Evolutionary conservation across 2,797 vertebrate species (phyloP), one percentile per base, ranked within the genome.

Genomic region (Crenuchus spilurus): DNA sequence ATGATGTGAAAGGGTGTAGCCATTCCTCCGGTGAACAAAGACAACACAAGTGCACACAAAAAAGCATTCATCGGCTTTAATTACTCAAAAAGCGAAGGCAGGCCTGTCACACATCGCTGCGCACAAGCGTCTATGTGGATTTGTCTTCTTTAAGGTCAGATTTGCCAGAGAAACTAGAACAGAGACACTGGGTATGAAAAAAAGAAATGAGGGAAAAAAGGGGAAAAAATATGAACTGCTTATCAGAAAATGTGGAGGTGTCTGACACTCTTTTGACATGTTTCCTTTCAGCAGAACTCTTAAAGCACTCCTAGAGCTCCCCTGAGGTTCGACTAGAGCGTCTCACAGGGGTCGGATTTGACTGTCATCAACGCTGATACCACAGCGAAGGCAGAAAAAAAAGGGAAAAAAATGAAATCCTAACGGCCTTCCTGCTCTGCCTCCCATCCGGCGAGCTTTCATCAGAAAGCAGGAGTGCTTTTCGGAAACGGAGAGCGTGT

Each of bases 311-410:
- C 78, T 82, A 80, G 82, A 70, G 37, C 77, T 86, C 86, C 84
- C 85, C 79, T 72, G 83, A 88, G 88, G 82, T 88, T 83, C 84
- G 81, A 84, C 85, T 82, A 88, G 86, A 87, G 86, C 79, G 83
- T 87, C 88, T 88, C 76, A 69, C 83, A 88, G 87, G 84, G 91
- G 87, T 92, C 89, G 88, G 85, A 78, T 90, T 87, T 83, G 84
- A 91, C 89, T 91, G 86, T 89, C 90, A 89, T 91, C 90, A 90
- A 88, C 85, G 83, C 84, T 71, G 86, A 85, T 88, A 88, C 85
- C n/a, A 77, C 33, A n/a, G 70, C 64, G 71, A 48, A 57, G 42
- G 48, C 41, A 69, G 63, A 44, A n/a, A 44, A 41, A 49, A 84
- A 37, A 52, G 31, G 39, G 63, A 42, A 63, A 49, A 44, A 78